Percentiles rank a stretch among this genome's conserved stretches.
Evolutionary conservation across 1,140 invertebrate genomes (phyloP).

Genomic region (Cardiocondyla obscurior): DNA sequence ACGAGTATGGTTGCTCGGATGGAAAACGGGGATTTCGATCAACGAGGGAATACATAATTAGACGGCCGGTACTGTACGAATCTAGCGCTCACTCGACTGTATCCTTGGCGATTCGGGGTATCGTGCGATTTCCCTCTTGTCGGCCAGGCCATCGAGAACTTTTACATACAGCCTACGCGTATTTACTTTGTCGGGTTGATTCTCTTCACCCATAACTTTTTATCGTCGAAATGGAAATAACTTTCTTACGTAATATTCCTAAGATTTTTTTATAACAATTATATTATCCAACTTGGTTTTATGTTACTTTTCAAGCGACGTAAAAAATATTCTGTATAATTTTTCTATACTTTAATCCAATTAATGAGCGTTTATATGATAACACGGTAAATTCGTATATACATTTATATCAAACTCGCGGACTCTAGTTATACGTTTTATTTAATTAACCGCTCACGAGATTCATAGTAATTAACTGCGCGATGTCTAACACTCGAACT

Average conservation of each 20-base stretch:
- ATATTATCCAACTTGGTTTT: too few species aligned
- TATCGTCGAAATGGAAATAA: not conserved
- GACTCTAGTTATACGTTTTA: not conserved
- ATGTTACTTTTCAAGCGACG: too few species aligned
- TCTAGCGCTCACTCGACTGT: not conserved
- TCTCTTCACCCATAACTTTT: not conserved
- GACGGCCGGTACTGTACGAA: slow-evolving; percentile 15
- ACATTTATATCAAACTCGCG: not conserved
- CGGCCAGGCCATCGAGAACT: not conserved
- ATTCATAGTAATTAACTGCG: not conserved
- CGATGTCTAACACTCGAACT: not conserved
- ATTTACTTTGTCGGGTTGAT: not conserved
- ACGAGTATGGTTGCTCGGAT: slow-evolving; percentile 42
- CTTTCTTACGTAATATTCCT: not conserved
- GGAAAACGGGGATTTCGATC: slow-evolving; percentile 62
- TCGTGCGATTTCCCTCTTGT: not conserved
- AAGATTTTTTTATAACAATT: not conserved
- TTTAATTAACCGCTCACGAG: not conserved
- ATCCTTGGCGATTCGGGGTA: not conserved
- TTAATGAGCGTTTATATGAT: not conserved
- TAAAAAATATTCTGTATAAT: too few species aligned
- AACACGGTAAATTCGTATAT: not conserved
- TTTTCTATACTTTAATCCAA: not conserved
- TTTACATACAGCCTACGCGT: not conserved
- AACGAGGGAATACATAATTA: slow-evolving; percentile 65